Conservation (phyloP, 2,113 vertebrate genomes). For the Alces alces region DNA sequence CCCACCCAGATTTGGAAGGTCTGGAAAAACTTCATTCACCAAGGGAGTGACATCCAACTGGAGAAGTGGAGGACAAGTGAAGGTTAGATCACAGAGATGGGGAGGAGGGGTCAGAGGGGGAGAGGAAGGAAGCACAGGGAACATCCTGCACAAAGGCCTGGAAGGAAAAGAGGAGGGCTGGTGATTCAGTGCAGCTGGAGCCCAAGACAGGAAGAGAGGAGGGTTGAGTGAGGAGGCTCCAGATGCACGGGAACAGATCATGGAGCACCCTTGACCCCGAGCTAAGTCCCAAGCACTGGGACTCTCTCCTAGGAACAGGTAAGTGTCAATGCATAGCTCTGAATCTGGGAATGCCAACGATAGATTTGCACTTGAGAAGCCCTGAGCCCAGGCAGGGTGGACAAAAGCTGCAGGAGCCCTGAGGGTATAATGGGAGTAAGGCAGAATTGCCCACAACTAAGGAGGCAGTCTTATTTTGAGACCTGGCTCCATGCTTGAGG, state of each 20-base stretch:
- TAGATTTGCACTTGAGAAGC: neutral
- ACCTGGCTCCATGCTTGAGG: neutral
- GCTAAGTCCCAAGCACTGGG: neutral
- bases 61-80: neutral
- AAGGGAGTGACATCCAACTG: neutral
- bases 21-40: neutral
- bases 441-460: neutral
- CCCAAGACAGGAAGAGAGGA: neutral
- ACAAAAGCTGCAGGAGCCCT: neutral
- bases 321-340: neutral
- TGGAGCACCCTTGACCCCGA: rapidly evolving
- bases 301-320: neutral
- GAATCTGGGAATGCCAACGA: neutral
- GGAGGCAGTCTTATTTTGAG: neutral
- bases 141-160: neutral
- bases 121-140: neutral
- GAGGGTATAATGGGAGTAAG: neutral
- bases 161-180: neutral
- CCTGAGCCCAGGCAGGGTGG: neutral
- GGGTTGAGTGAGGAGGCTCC: neutral
- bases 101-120: neutral
- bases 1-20: neutral
- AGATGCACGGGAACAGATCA: no score
- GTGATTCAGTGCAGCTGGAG: neutral
- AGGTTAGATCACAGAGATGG: neutral